phyloP scores from a whole-genome alignment of 92 coral and sea anemone species.

The Bergia sp. region DNA sequence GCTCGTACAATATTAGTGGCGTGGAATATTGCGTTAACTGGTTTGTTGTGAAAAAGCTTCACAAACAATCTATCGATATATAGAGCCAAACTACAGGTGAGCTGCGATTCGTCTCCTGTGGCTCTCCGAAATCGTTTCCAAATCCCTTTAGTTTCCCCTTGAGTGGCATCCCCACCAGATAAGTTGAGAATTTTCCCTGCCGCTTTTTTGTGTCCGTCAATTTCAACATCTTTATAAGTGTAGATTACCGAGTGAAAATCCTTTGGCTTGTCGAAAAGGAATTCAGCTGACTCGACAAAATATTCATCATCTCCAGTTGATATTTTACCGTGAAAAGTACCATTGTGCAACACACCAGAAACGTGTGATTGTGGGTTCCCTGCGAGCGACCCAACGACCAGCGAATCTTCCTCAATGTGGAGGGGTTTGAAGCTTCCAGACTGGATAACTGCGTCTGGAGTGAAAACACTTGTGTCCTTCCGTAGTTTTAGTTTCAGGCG shows the following conservation, averaged over 20 bases:
- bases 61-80: constrained; percentile 76
- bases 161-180: constrained; percentile 33
- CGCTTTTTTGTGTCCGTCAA: constrained; percentile 43
- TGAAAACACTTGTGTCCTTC: constrained; percentile 66
- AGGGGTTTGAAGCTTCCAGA: constrained; percentile 67
- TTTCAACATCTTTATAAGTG: constrained; percentile 68
- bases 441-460: constrained; percentile 69
- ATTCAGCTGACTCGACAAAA: constrained; percentile 82
- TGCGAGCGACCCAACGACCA: constrained; percentile 68
- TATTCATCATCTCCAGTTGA: constrained; percentile 61
- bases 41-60: constrained; percentile 59
- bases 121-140: constrained; percentile 56
- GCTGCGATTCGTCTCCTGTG: constrained; percentile 42
- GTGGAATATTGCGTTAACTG: constrained; percentile 70
- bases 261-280: constrained; percentile 65
- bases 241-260: constrained; percentile 90
- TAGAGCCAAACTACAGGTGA: constrained; percentile 72
- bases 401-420: constrained; percentile 65
- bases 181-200: constrained; percentile 25
- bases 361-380: constrained; percentile 79
- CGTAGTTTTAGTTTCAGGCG: constrained; percentile 62
- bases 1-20: constrained; percentile 76
- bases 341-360: constrained; percentile 81
- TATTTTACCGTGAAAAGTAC: constrained; percentile 85
- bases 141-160: not conserved